Evolutionary conservation across 2,113 vertebrate species (phyloP).

Genomic region (Alouatta palliata): DNA sequence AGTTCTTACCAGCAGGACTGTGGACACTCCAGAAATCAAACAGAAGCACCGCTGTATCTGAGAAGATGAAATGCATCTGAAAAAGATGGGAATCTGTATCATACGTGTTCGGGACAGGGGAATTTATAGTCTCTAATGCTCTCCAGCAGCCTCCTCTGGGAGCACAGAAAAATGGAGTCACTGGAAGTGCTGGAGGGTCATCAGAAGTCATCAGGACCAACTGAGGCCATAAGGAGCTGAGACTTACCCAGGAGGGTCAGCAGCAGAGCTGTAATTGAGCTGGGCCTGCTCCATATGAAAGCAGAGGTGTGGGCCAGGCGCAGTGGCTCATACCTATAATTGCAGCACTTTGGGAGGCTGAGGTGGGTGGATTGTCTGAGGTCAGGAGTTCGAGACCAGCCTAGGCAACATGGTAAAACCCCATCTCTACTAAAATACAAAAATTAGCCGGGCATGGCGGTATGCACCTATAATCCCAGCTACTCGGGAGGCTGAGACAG

Average conservation of each 20-base stretch:
- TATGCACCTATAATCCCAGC: too few species aligned
- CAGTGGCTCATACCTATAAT: too few species aligned
- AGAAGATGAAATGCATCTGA: constrained; percentile 94
- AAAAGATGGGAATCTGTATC: constrained; percentile 57
- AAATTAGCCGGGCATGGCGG: too few species aligned
- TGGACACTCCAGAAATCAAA: constrained; percentile 96
- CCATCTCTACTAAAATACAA: too few species aligned
- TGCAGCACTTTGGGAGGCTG: too few species aligned
- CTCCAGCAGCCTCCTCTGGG: not conserved
- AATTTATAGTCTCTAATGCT: not conserved
- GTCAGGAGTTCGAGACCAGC: too few species aligned
- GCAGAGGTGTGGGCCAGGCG: not conserved
- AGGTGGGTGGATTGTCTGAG: too few species aligned
- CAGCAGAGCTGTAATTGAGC: not conserved
- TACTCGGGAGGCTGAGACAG: too few species aligned
- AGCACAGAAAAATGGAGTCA: not conserved
- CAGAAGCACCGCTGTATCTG: constrained; percentile 89
- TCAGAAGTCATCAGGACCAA: not conserved
- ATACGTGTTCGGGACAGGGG: not conserved
- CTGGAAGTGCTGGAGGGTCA: not conserved
- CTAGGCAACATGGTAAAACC: too few species aligned
- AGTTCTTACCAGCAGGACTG: constrained; percentile 87
- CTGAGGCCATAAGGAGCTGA: not conserved
- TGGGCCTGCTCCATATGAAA: not conserved
- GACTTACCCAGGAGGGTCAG: not conserved